Evolutionary conservation across 2,113 vertebrate genomes (phyloP).

Genomic region (Melanotaenia duboulayi): DNA sequence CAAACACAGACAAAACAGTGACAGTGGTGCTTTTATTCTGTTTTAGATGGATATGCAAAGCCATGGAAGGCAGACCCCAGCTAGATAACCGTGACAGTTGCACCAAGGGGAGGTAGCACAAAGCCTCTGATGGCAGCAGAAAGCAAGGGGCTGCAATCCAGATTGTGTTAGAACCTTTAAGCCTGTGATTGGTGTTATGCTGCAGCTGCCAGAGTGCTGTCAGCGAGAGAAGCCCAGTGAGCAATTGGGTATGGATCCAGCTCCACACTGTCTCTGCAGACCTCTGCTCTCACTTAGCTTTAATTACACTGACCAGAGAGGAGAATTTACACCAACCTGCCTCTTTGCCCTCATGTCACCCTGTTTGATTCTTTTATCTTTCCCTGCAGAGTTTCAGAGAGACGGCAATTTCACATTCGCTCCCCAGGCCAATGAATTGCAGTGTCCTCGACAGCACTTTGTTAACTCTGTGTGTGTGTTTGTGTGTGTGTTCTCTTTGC

Average conservation of each 20-base stretch:
- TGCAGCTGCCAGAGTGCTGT: slow-evolving; percentile 38
- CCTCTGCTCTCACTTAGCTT: slow-evolving; percentile 57
- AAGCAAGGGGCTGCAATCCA: slow-evolving; percentile 3
- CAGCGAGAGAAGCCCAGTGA: slow-evolving; percentile 45
- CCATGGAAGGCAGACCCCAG: background rate
- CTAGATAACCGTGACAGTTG: slow-evolving; percentile 2
- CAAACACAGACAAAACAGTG: background rate
- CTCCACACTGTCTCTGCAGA: slow-evolving; percentile 37
- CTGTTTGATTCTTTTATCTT: slow-evolving; percentile 51
- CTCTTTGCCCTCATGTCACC: slow-evolving; percentile 33
- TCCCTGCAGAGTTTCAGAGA: slow-evolving; percentile 33
- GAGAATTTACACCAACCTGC: slow-evolving; percentile 35
- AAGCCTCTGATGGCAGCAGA: slow-evolving; percentile 20
- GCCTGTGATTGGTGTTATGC: slow-evolving; percentile 41
- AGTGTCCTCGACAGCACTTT: slow-evolving; percentile 9
- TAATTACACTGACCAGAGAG: slow-evolving; percentile 62
- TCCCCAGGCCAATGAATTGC: slow-evolving; percentile 20
- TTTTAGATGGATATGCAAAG: background rate
- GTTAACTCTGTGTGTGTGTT: slow-evolving; percentile 31
- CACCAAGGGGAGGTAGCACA: background rate
- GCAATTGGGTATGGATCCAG: slow-evolving; percentile 35
- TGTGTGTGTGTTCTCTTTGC: slow-evolving; percentile 41
- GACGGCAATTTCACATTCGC: slow-evolving; percentile 35
- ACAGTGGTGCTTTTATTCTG: slow-evolving; percentile 9
- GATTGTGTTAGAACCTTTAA: slow-evolving; percentile 37